Base-by-base conservation (phyloP, 2,113 vertebrate genomes). In the Prietella phreatophila region DNA sequence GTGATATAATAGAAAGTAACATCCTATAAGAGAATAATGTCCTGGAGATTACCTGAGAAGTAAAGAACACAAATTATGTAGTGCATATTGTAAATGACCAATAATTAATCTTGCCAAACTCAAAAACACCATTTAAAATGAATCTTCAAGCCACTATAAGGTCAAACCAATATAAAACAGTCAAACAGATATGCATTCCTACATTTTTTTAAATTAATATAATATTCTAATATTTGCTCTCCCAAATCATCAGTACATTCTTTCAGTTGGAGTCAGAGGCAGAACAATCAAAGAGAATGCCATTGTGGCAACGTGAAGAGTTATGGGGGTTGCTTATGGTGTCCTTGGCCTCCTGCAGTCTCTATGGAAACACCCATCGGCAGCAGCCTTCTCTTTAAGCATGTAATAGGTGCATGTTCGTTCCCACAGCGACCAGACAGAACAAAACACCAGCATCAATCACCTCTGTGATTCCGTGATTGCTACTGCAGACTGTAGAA, bases 281-380 rank as follows among this genome's bases (percentile, higher is more conserved):
- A 39, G 61, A 65, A n/a, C 42, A 17, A 56, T 79, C 85, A 71
- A 56, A 58, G 47, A 17, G 20, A 42, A 17, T 30, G 19, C 14
- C 53, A 84, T 42, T 50, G 78, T 89, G 78, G 55, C 76, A 85
- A 85, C 42, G 53, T 17, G 55, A 58, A n/a, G 67, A 75, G 73
- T 84, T 75, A 27, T 61, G 67, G 8, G 67, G 69, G 82, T 83
- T 91, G 87, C 88, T 91, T 90, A 90, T 88, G 61, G 92, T 90
- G 85, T 84, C 89, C 83, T 86, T 91, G 89, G 88, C 86, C 87
- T 92, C 92, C 87, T 87, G 88, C 89, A 13, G 93, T 95, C 92
- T 93, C 95, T 93, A 95, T 95, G 94, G 94, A 90, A 95, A 96
- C 94, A 90, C 88, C 61, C 30, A 91, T 91, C 91, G 84, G 79